Base-by-base conservation (phyloP, 2,113 vertebrate species). In the Mesocricetus auratus region DNA sequence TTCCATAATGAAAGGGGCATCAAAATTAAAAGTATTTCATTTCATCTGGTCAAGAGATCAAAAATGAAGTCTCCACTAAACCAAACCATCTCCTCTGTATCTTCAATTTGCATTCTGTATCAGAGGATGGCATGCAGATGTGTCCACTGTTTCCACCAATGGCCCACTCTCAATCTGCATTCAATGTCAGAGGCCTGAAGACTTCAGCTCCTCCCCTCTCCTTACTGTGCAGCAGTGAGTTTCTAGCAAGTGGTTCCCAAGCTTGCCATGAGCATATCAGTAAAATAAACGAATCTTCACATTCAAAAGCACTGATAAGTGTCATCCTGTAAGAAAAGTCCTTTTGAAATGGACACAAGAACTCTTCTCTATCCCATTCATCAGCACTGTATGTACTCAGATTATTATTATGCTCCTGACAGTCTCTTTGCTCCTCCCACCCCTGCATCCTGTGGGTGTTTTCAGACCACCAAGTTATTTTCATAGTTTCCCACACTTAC, bases 31-130 rank as follows among this genome's bases (percentile, higher is more conserved):
- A 92, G 68, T 97, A 92, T 95, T 22, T 97, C 75, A 88, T 97
- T 98, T 97, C 82, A 86, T 94, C 74, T 94, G 83, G 85, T 96
- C 93, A 94, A 88, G 93, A 98, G 94, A 94, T n/a, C 89, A 75
- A 81, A 93, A 96, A 82, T 96, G 60, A 60, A 90, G 83, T 13
- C 45, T 89, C 33, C 42, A 86, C 93, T 93, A 94, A 95, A 90
- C 74, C 88, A 97, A 95, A 93, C 87, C 97, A 73, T 94, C 96
- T 39, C 92, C 47, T 88, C 69, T 91, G 3, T 17, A 50, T 93
- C 53, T 56, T 66, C n/a, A 33, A 3, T 92, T 53, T 94, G 92
- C 9, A 66, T 26, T 94, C 62, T 90, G 75, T 92, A 87, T 74
- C 64, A 94, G 79, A 93, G 58, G 42, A 53, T 89, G 36, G 78